Conservation (phyloP, 2,797 vertebrate species). For the Avahi laniger region DNA sequence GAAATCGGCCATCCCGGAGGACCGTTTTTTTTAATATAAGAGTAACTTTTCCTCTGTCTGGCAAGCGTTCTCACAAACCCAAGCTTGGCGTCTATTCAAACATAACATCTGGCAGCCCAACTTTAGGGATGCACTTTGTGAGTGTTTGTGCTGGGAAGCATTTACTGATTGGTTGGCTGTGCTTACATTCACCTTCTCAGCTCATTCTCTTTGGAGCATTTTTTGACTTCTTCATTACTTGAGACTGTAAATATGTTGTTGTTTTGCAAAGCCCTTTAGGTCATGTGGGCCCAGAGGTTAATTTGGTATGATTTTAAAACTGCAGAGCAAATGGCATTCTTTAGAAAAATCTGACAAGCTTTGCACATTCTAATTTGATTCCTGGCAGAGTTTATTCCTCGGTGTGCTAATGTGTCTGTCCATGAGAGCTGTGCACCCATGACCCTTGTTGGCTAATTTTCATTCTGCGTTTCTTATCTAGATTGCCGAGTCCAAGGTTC, state of each 20-base stretch:
- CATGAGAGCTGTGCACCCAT: constrained; percentile 67
- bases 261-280: constrained; percentile 76
- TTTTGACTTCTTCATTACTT: constrained; percentile 73
- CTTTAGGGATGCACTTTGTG: constrained; percentile 32
- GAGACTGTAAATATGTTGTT: constrained; percentile 79
- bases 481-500: constrained; percentile 77
- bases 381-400: constrained; percentile 77
- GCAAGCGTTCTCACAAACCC: constrained; percentile 25
- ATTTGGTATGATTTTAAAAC: constrained; percentile 82
- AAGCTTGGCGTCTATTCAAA: constrained; percentile 67
- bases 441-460: constrained; percentile 81
- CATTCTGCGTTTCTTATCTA: constrained; percentile 79
- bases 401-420: constrained; percentile 76
- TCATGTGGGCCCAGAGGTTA: constrained; percentile 79
- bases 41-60: constrained; percentile 14
- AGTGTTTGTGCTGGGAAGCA: constrained; percentile 11
- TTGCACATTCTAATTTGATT: constrained; percentile 84
- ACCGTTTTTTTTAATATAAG: background rate
- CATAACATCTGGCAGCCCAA: constrained; percentile 66
- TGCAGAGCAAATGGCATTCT: constrained; percentile 81
- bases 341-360: constrained; percentile 81
- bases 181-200: constrained; percentile 67
- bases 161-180: constrained; percentile 53
- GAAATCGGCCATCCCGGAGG: background rate
- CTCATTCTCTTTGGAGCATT: constrained; percentile 50